phyloP scores from a whole-genome alignment of 2,888 invertebrate genomes.

The Andrena bicolor region DNA sequence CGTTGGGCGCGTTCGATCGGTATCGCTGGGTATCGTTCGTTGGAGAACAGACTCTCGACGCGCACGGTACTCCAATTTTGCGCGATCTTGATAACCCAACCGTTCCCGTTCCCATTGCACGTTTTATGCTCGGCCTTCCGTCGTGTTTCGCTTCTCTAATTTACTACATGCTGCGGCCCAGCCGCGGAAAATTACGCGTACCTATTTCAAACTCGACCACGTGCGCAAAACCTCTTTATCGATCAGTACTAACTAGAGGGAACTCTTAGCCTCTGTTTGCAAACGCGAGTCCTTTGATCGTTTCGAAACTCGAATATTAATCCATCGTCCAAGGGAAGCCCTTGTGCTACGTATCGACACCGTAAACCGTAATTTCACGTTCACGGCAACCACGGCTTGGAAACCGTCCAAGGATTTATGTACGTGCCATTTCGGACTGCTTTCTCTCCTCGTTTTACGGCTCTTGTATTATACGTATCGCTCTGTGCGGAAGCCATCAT shows the following conservation, averaged over 20 bases:
- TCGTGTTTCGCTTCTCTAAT: constrained; percentile 20
- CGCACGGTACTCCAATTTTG: constrained; percentile 48
- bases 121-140: constrained; percentile 29
- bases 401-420: too few relatives aligned
- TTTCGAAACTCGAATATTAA: too few relatives aligned
- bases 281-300: neutral
- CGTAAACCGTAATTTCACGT: too few relatives aligned
- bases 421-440: neutral
- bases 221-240: neutral
- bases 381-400: too few relatives aligned
- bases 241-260: neutral
- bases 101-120: neutral
- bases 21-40: constrained; percentile 34
- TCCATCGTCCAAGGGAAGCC: too few relatives aligned
- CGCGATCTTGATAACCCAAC: constrained; percentile 43
- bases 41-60: constrained; percentile 36
- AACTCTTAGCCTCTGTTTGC: neutral
- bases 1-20: constrained; percentile 43
- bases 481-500: neutral
- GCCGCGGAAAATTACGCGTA: constrained; percentile 1
- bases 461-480: neutral
- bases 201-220: neutral
- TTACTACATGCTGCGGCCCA: constrained; percentile 4
- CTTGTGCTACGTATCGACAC: too few relatives aligned
- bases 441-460: neutral